These are phyloP conservation scores for Panthera tigris DNA, from an alignment of 2,113 vertebrate species.

Conservation along the genomic window DNA sequence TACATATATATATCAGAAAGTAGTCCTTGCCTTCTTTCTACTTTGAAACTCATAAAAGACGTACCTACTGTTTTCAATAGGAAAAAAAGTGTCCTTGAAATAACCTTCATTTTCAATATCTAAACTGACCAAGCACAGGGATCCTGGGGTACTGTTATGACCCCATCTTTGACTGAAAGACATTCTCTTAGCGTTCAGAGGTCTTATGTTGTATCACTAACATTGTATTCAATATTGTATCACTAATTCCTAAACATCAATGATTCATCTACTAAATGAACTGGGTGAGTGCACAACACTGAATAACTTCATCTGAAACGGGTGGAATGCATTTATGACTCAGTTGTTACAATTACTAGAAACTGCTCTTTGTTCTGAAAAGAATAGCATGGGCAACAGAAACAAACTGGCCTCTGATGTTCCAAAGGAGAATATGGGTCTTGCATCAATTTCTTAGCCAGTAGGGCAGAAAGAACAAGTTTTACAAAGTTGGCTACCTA, in stretches of 20 bases:
- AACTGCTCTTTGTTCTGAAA: neutral
- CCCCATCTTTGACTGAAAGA: neutral
- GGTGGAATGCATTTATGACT: neutral
- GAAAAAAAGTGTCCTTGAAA: neutral
- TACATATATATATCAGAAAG: neutral
- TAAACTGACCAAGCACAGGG: neutral
- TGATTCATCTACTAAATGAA: neutral
- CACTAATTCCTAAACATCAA: neutral
- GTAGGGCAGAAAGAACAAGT: neutral
- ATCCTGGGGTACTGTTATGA: neutral
- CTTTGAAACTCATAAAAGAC: slow-evolving; percentile 19
- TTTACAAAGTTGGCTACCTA: neutral
- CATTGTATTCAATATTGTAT: neutral
- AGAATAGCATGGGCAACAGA: neutral
- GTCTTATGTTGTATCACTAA: neutral
- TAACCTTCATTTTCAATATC: neutral
- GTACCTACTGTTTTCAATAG: neutral
- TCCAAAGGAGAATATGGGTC: neutral
- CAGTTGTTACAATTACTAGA: neutral
- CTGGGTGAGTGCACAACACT: neutral
- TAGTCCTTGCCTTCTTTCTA: neutral
- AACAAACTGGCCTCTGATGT: neutral
- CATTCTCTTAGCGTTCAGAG: neutral
- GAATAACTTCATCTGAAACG: neutral
- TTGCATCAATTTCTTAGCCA: neutral